Evolutionary conservation across 2,113 vertebrate genomes (phyloP).

Genomic region (Datnioides undecimradiatus): DNA sequence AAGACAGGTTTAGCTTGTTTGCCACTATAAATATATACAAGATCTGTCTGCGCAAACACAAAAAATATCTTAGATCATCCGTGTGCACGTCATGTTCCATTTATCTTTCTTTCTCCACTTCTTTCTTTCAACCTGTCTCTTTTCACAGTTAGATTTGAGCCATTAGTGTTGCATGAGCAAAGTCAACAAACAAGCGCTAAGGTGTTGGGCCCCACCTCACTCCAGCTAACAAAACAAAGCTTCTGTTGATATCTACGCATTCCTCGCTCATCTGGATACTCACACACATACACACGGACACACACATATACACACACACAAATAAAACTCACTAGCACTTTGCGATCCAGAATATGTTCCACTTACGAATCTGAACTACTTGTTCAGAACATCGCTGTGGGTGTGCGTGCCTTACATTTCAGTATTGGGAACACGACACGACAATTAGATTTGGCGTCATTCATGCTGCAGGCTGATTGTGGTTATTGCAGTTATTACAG

Average conservation of each 20-base stretch:
- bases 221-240: conserved; percentile 76
- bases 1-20: neutral
- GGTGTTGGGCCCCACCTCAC: conserved; percentile 70
- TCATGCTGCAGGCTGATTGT: conserved; percentile 62
- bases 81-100: neutral
- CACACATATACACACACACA: conserved; percentile 32
- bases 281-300: conserved; percentile 26
- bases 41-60: neutral
- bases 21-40: conserved; percentile 20
- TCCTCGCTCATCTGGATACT: conserved; percentile 62
- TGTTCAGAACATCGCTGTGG: conserved; percentile 32
- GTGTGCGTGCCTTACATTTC: conserved; percentile 49
- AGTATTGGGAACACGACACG: conserved; percentile 61
- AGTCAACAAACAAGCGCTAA: conserved; percentile 70
- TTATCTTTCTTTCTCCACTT: neutral
- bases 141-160: conserved; percentile 27
- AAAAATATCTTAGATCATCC: conserved; percentile 12
- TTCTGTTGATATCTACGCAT: conserved; percentile 72
- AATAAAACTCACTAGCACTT: conserved; percentile 4
- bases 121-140: neutral
- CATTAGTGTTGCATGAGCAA: conserved; percentile 47
- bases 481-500: conserved; percentile 72
- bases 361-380: conserved; percentile 26
- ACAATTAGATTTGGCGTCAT: conserved; percentile 69
- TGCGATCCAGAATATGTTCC: conserved; percentile 13